Conservation (phyloP, 2,797 vertebrate genomes). For the Phataginus tricuspis region DNA sequence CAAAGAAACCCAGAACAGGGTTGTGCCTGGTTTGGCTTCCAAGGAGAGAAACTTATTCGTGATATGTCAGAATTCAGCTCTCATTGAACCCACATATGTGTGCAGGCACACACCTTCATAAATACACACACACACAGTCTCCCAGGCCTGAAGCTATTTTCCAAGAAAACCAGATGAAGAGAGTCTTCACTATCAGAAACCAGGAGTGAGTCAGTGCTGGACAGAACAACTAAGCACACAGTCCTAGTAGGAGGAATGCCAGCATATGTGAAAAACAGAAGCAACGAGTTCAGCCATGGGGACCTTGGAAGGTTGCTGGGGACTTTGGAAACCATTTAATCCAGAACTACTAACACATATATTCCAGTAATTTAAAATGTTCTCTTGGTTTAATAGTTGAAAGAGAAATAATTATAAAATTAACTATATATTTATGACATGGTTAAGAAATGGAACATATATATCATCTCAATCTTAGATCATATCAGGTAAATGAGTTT, state of each 20-base stretch:
- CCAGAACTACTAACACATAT: neutral
- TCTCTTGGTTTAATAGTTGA: neutral
- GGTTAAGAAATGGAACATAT: neutral
- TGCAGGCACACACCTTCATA: neutral
- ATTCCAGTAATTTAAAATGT: neutral
- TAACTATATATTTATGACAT: neutral
- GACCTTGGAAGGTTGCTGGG: neutral
- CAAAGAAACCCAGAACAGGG: conserved; percentile 52
- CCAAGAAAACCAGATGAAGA: conserved; percentile 65
- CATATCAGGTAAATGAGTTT: conserved; percentile 33
- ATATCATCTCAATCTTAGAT: conserved; percentile 3
- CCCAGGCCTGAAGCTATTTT: conserved; percentile 46
- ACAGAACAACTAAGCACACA: conserved; percentile 44
- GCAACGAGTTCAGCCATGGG: neutral
- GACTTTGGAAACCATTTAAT: neutral
- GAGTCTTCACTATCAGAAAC: conserved; percentile 38
- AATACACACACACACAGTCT: neutral
- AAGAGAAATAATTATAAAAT: conserved; percentile 20
- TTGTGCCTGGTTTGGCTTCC: conserved; percentile 49
- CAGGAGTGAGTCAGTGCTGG: conserved; percentile 20
- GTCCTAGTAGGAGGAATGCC: neutral
- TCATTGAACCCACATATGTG: conserved; percentile 55
- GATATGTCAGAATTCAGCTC: conserved; percentile 67
- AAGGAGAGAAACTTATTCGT: conserved; percentile 61
- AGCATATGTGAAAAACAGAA: conserved; percentile 32